Evolutionary conservation across 2,888 invertebrate genomes (phyloP).

Genomic region (Drosophila aldrichi): DNA sequence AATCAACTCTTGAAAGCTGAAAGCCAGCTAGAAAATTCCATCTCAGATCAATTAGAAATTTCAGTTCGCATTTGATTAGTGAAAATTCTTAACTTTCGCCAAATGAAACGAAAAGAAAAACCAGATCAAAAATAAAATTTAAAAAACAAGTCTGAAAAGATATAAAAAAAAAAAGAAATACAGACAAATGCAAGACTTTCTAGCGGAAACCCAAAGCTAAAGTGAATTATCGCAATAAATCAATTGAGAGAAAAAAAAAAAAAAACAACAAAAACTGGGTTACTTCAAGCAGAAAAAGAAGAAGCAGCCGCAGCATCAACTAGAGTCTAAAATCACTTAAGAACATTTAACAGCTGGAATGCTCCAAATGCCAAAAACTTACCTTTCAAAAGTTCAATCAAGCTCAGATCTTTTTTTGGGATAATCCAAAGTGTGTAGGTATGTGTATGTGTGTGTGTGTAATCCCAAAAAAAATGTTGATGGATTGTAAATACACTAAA

Average conservation of each 20-base stretch:
- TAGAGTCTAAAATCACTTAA: conserved; percentile 18
- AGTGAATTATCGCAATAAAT: conserved; percentile 55
- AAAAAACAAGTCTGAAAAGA: conserved; percentile 28
- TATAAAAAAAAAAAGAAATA: conserved; percentile 8
- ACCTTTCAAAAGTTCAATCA: conserved; percentile 55
- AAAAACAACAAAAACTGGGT: conserved; percentile 21
- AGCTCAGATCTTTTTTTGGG: conserved; percentile 20
- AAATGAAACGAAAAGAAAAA: conserved; percentile 49
- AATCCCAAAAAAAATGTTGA: conserved; percentile 67
- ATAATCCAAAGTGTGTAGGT: conserved; percentile 51
- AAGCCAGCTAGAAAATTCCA: neutral
- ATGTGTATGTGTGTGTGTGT: conserved; percentile 32
- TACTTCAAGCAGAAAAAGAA: conserved; percentile 18
- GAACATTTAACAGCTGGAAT: conserved; percentile 30
- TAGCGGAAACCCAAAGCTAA: conserved; percentile 47
- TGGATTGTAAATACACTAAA: conserved; percentile 46
- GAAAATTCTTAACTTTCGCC: conserved; percentile 76
- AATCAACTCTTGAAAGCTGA: conserved; percentile 46
- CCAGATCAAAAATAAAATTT: conserved; percentile 15
- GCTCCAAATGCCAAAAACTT: conserved; percentile 34
- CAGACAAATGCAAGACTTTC: conserved; percentile 41
- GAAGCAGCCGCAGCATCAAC: neutral
- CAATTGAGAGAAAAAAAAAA: conserved; percentile 39
- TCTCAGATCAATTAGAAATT: conserved; percentile 4
- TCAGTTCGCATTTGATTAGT: conserved; percentile 33